Evolutionary conservation across 1,140 invertebrate species (phyloP).

Genomic region (Araneus ventricosus): DNA sequence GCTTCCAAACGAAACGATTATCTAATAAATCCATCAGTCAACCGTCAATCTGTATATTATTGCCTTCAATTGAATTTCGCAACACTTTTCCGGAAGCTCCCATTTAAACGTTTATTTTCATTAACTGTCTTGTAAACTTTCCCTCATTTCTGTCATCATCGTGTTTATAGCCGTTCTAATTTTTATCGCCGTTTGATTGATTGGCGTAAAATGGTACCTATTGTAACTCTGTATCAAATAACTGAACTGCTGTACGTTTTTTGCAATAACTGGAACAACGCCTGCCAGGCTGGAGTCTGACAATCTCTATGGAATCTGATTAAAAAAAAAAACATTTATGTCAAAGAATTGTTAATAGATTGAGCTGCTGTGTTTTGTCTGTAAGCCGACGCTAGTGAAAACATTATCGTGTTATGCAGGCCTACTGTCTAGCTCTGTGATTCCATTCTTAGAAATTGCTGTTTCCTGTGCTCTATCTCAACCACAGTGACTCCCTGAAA

Average conservation of each 20-base stretch:
- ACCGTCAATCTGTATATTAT: too few species aligned
- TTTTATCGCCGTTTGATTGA: slow-evolving; percentile 23
- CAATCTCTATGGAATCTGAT: slow-evolving; percentile 17
- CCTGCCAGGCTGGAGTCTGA: slow-evolving; percentile 23
- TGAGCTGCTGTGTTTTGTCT: slow-evolving; percentile 38
- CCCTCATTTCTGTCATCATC: neutral
- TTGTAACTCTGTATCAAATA: neutral
- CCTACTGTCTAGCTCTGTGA: neutral
- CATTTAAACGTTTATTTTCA: slow-evolving; percentile 5
- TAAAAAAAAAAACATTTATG: slow-evolving; percentile 19
- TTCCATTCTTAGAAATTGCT: slow-evolving; percentile 3
- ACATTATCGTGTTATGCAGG: neutral
- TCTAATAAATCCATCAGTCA: too few species aligned
- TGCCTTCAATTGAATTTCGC: too few species aligned
- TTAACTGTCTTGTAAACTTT: neutral
- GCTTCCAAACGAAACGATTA: too few species aligned
- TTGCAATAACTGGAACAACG: neutral
- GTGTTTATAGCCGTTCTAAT: neutral
- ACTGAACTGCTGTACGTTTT: neutral
- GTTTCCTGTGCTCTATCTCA: neutral
- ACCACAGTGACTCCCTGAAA: neutral
- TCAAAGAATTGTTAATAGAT: slow-evolving; percentile 21
- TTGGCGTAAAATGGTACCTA: slow-evolving; percentile 13
- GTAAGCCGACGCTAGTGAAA: slow-evolving; percentile 50
- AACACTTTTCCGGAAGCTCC: too few species aligned